These are phyloP conservation scores for Neodiprion virginianus DNA, from an alignment of 1,140 invertebrate species.

Conservation along the genomic window DNA sequence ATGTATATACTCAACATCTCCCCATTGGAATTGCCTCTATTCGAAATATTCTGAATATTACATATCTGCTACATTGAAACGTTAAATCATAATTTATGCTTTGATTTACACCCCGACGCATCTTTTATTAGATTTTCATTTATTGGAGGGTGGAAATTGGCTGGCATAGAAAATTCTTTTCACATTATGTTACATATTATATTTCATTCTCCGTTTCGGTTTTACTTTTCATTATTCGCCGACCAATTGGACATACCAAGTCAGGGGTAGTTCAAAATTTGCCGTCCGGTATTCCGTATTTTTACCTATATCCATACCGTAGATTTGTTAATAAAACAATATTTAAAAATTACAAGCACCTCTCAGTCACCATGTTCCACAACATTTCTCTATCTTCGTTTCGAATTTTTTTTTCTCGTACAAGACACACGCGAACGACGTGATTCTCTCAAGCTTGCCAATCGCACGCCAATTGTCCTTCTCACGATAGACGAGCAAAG, in stretches of 20 bases:
- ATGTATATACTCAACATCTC: not conserved
- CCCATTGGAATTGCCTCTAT: not conserved
- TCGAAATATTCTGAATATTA: conserved; percentile 2
- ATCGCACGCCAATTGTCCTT: too few species aligned
- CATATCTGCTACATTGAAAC: not conserved
- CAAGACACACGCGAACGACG: too few species aligned
- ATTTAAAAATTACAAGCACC: too few species aligned
- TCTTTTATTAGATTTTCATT: conserved; percentile 8
- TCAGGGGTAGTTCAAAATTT: too few species aligned
- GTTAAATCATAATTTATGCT: not conserved
- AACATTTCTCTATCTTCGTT: too few species aligned
- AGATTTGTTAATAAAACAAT: too few species aligned
- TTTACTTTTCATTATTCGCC: not conserved
- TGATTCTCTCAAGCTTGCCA: too few species aligned
- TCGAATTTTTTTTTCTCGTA: too few species aligned
- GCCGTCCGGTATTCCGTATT: too few species aligned
- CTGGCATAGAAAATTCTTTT: not conserved
- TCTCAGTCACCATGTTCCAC: too few species aligned
- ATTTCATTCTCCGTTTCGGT: not conserved
- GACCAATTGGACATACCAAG: too few species aligned
- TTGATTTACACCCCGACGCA: not conserved
- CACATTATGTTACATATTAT: not conserved
- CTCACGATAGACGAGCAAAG: not conserved
- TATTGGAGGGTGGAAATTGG: not conserved
- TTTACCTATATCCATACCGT: too few species aligned